phyloP scores from a whole-genome alignment of 30 jellyfish, hydroid and myxozoan genomes.

The Cassiopea xamachana region DNA sequence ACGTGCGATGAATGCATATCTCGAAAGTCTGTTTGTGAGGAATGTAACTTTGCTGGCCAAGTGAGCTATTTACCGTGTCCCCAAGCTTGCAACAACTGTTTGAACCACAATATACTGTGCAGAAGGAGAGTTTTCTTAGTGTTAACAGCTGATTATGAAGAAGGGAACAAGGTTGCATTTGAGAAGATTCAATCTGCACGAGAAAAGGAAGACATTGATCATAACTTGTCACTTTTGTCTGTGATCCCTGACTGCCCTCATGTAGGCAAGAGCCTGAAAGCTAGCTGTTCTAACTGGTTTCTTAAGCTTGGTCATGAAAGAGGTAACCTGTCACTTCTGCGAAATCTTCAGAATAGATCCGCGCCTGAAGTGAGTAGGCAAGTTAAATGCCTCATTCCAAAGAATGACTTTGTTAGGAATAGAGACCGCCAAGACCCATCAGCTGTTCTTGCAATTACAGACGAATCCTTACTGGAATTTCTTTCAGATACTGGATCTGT shows the following conservation, averaged over 20 bases:
- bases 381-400: conserved; percentile 12
- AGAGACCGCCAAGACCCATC: conserved; percentile 62
- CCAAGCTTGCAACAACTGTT: too few species aligned
- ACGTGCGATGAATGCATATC: too few species aligned
- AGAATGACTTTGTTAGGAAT: conserved; percentile 45
- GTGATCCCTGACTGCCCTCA: conserved; percentile 58
- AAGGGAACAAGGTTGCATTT: too few species aligned
- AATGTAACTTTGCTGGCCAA: too few species aligned
- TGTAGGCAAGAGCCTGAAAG: too few species aligned
- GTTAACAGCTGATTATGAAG: too few species aligned
- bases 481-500: background rate
- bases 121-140: too few species aligned
- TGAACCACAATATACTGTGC: too few species aligned
- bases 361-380: background rate
- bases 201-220: conserved; percentile 6
- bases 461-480: background rate
- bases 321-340: conserved; percentile 35
- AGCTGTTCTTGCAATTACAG: conserved; percentile 42
- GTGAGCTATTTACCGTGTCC: too few species aligned
- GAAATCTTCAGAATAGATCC: conserved; percentile 49
- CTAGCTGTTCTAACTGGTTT: conserved; percentile 28
- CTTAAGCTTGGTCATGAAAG: conserved; percentile 34
- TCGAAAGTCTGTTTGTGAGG: too few species aligned
- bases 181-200: too few species aligned
- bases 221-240: conserved; percentile 10